Conservation (phyloP, 2,888 invertebrate species). For the Stenichneumon culpator region DNA sequence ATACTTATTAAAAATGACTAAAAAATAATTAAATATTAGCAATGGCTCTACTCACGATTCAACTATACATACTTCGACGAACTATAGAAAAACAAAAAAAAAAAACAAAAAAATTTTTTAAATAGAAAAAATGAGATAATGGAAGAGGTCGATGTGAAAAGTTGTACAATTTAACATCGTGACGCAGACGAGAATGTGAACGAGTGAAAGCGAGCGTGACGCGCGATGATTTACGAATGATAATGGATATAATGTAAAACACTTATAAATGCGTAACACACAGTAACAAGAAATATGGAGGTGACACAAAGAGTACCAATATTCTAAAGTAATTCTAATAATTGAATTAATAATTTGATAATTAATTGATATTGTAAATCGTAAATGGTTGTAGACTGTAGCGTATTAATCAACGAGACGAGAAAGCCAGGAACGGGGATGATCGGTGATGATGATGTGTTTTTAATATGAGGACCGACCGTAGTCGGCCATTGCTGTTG, state of each 20-base stretch:
- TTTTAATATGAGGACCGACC: slow-evolving; percentile 77
- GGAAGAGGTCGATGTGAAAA: slow-evolving; percentile 55
- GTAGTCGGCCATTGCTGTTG: slow-evolving; percentile 79
- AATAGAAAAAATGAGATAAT: slow-evolving; percentile 52
- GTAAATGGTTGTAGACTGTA: slow-evolving; percentile 83
- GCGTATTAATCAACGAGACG: slow-evolving; percentile 81
- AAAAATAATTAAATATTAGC: slow-evolving; percentile 74
- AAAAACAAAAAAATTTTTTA: slow-evolving; percentile 40
- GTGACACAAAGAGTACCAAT: slow-evolving; percentile 84
- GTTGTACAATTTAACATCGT: slow-evolving; percentile 57
- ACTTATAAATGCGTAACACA: slow-evolving; percentile 62
- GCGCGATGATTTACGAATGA: slow-evolving; percentile 47
- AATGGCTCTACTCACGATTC: slow-evolving; percentile 84
- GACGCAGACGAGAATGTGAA: slow-evolving; percentile 49
- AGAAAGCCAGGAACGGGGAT: slow-evolving; percentile 69
- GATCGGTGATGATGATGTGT: slow-evolving; percentile 73
- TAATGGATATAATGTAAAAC: slow-evolving; percentile 63
- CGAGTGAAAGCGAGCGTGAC: slow-evolving; percentile 52
- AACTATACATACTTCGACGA: slow-evolving; percentile 78
- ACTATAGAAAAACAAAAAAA: slow-evolving; percentile 63
- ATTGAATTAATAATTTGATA: slow-evolving; percentile 85
- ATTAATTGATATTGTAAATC: slow-evolving; percentile 85
- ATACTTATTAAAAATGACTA: slow-evolving; percentile 61
- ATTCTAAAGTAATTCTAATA: slow-evolving; percentile 85
- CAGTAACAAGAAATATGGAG: slow-evolving; percentile 69